These are phyloP conservation scores for Eclectus roratus DNA, from an alignment of 2,113 vertebrate species.

Conservation along the genomic window DNA sequence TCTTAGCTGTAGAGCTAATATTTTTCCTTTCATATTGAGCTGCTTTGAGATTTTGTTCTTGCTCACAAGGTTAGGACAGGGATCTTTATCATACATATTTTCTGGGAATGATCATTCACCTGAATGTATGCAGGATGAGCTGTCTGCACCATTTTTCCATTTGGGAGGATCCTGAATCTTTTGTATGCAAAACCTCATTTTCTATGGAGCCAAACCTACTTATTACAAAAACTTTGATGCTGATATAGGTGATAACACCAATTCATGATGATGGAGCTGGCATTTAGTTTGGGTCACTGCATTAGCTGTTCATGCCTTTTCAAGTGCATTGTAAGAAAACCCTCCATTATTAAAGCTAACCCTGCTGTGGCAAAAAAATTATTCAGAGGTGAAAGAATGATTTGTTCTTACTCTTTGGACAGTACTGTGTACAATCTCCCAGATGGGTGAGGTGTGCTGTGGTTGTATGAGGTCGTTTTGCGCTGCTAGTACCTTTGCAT, in stretches of 20 bases:
- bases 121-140: not conserved
- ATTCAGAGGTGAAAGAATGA: not conserved
- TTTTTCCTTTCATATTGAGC: not conserved
- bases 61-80: not conserved
- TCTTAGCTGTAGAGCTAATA: not conserved
- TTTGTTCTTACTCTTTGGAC: not conserved
- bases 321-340: not conserved
- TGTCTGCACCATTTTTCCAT: not conserved
- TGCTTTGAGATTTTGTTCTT: not conserved
- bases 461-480: not conserved
- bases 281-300: not conserved
- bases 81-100: rapidly evolving
- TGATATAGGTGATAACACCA: not conserved
- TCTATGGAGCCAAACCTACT: not conserved
- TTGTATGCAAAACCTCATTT: not conserved
- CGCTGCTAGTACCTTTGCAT: not conserved
- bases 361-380: not conserved
- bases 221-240: not conserved
- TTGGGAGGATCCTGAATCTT: not conserved
- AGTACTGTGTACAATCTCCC: not conserved
- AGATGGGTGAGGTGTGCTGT: not conserved
- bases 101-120: not conserved
- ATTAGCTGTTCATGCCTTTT: not conserved
- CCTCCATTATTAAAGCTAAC: not conserved
- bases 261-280: not conserved